Base-by-base conservation (phyloP, 2,888 invertebrate genomes). In the Agriopis aurantiaria region DNA sequence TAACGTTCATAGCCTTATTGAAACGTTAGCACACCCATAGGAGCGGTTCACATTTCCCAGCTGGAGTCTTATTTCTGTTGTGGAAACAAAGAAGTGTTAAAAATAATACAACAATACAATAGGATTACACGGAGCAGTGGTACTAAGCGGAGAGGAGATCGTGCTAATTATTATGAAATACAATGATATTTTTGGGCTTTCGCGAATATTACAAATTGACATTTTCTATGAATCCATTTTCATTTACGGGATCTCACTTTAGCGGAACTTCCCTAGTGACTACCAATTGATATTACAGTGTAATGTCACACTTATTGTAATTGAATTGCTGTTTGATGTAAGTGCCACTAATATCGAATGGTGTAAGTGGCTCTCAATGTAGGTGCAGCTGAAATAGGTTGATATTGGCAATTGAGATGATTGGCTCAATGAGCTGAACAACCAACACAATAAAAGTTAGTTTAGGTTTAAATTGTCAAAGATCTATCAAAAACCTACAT, bases 41-140 rank as follows among this genome's bases (percentile, higher is more conserved):
- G 85, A 87, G 85, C 78, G 83, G 82, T 86, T 85, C 82, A 82
- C 80, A 85, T 87, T 86, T 84, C 87, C 85, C 88, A 83, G 82
- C 82, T 75, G 87, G 88, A 80, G 82, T 84, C 85, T 82, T 87
- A 88, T 88, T 88, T 87, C 5, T 60, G 7, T 8, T 9, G 14
- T 10, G 43, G 43, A 43, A 43, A 43, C 8, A 43, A 9, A 43
- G 43, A 43, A 43, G 43, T 43, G 9, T 43, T 43, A 43, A 43
- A 10, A 43, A 3, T 5, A 3, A 33, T 3, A 33, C 5, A 33
- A 33, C 3, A 33, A 33, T 33, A 3, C 3, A 33, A 33, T 33
- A 33, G 33, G 33, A 5, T 33, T 33, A 33, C 33, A 33, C 33
- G 33, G 33, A 33, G 33, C 33, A 3, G 33, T 33, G 33, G 33